Percentiles rank a stretch among this genome's conserved stretches.
phyloP scores from a whole-genome alignment of 2,888 invertebrate species.

The Strigamia crassipes region DNA sequence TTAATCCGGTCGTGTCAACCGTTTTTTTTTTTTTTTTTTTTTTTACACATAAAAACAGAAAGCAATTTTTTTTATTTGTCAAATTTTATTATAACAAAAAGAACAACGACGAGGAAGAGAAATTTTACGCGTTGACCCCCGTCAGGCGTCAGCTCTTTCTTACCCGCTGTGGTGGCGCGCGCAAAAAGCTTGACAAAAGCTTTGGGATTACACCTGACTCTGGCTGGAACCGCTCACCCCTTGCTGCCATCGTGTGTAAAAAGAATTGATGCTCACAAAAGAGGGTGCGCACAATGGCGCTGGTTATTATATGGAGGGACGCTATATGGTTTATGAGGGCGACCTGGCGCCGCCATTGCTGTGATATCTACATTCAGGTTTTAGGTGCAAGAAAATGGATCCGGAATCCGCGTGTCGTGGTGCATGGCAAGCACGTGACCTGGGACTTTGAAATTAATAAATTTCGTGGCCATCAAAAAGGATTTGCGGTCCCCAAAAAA shows the following conservation, averaged over 20 bases:
- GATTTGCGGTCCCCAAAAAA: background rate
- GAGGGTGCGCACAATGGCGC: background rate
- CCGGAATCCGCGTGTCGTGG: background rate
- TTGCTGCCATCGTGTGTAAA: background rate
- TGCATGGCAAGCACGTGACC: conserved; percentile 8
- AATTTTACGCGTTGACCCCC: background rate
- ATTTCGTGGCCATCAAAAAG: background rate
- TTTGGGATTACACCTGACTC: conserved; percentile 28
- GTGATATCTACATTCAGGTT: conserved; percentile 13
- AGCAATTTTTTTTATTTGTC: background rate
- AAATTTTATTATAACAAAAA: no score
- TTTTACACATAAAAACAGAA: background rate
- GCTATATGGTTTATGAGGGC: conserved; percentile 6
- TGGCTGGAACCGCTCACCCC: background rate
- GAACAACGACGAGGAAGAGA: background rate
- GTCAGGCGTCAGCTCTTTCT: background rate
- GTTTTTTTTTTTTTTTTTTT: no score
- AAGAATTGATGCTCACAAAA: background rate
- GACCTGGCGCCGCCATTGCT: conserved; percentile 2
- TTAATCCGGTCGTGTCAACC: conserved; percentile 8
- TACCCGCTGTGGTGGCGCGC: background rate
- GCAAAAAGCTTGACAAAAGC: background rate
- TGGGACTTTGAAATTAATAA: background rate
- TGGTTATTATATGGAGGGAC: background rate
- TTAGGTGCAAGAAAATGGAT: background rate